Evolutionary conservation across 2,797 vertebrate species (phyloP).

Genomic region (Cygnus olor): DNA sequence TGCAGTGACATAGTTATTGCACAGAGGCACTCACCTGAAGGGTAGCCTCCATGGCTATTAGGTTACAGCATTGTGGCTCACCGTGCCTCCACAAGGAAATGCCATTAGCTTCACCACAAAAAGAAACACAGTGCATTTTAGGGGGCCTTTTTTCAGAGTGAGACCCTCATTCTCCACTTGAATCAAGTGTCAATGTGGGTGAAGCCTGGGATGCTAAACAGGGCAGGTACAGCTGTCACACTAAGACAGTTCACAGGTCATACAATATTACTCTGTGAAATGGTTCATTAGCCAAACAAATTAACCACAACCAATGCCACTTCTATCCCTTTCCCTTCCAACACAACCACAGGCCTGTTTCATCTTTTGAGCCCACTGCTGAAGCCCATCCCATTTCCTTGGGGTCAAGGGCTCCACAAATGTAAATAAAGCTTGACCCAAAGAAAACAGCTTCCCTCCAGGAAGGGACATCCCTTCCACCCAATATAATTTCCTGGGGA

Average conservation of each 20-base stretch:
- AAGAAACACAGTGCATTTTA: neutral
- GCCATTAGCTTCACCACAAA: neutral
- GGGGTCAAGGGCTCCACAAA: neutral
- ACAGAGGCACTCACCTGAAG: neutral
- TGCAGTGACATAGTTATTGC: neutral
- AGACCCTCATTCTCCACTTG: neutral
- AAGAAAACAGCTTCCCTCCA: neutral
- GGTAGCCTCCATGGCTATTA: neutral
- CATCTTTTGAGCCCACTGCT: neutral
- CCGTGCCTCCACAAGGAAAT: neutral
- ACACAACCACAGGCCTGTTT: neutral
- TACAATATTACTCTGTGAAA: neutral
- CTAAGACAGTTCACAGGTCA: neutral
- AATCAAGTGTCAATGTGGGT: neutral
- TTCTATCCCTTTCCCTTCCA: neutral
- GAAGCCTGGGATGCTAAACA: neutral
- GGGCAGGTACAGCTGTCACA: neutral
- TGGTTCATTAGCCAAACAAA: neutral
- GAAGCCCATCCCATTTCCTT: neutral
- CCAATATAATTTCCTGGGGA: neutral
- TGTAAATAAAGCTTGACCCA: neutral
- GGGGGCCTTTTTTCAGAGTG: neutral
- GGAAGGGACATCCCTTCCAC: neutral
- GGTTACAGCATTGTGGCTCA: neutral
- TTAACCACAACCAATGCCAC: neutral